Base-by-base conservation (phyloP, 2,113 vertebrate species). In the Gymnocephalus cernua region DNA sequence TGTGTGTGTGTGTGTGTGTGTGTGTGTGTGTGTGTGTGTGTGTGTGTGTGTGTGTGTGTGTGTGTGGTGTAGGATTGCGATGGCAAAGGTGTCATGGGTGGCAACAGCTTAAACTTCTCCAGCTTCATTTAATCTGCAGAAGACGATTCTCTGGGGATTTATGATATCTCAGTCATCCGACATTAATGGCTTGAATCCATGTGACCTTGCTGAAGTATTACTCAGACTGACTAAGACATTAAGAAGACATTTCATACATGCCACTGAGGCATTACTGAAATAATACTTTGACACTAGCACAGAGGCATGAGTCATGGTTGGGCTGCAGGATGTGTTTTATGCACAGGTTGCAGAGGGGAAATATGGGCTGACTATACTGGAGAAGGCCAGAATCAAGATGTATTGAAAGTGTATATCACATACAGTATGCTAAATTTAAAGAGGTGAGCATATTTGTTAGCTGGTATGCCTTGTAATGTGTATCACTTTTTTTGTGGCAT, bases 51-150 rank as follows among this genome's bases (percentile, higher is more conserved):
- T 51, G 63, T 51, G 54, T 29, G 61, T 35, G 38, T 45, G 68
- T 59, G 58, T 38, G 56, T 44, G 14, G 45, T 11, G 23, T 41
- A 41, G 38, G 38, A 41, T 41, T 61, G 45, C 18, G 23, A 51
- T n/a, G 59, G 23, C 63, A 57, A 67, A 79, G 58, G 74, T 84
- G 85, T 82, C 62, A 76, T 32, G 69, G 70, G 69, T 74, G 74
- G 78, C 51, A 70, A 79, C 80, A 84, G 80, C 84, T 92, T 90
- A 90, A 90, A 91, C 72, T 44, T 85, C 81, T 82, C 78, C 71
- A 56, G 85, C 73, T 87, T 67, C 54, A 74, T 90, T 93, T 92
- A 89, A 93, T 92, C 91, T 89, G 82, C 76, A 67, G 64, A 77
- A 85, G 80, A 74, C 63, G 67, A 74, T 66, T 89, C 87, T 85